phyloP scores from a whole-genome alignment of 2,797 vertebrate genomes.

The Eremophila alpestris region DNA sequence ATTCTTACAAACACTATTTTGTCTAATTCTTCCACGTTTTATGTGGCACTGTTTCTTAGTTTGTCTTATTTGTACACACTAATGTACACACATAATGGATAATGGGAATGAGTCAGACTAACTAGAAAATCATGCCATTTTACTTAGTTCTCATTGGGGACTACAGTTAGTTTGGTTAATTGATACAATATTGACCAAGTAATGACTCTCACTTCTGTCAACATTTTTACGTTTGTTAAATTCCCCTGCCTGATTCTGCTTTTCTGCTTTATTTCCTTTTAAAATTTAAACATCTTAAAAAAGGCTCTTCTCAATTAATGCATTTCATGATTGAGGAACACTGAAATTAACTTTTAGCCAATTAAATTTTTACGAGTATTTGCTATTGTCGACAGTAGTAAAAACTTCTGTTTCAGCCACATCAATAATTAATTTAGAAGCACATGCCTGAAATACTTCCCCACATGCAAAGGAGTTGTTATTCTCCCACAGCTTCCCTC shows the following conservation, averaged over 20 bases:
- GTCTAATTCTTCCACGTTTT: slow-evolving; percentile 39
- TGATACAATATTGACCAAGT: slow-evolving; percentile 59
- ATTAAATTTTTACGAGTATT: slow-evolving; percentile 75
- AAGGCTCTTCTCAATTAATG: slow-evolving; percentile 48
- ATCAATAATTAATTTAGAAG: slow-evolving; percentile 73
- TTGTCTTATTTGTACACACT: not conserved
- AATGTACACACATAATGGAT: not conserved
- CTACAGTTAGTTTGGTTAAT: slow-evolving; percentile 17
- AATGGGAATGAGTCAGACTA: slow-evolving; percentile 30
- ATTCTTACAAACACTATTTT: slow-evolving; percentile 32
- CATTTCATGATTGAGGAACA: slow-evolving; percentile 44
- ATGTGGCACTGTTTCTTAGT: not conserved
- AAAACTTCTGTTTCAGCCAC: slow-evolving; percentile 69
- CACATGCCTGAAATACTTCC: slow-evolving; percentile 69
- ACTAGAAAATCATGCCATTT: slow-evolving; percentile 40
- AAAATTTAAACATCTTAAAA: slow-evolving; percentile 47
- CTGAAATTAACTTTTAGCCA: slow-evolving; percentile 64
- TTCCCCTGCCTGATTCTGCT: slow-evolving; percentile 17
- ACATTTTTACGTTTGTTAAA: slow-evolving; percentile 57
- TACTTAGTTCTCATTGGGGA: slow-evolving; percentile 24
- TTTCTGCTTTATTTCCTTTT: slow-evolving; percentile 53
- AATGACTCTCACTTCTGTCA: slow-evolving; percentile 46
- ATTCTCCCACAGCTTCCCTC: slow-evolving; percentile 49
- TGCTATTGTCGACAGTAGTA: slow-evolving; percentile 72
- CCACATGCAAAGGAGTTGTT: slow-evolving; percentile 60